Evolutionary conservation across 1,140 invertebrate species (phyloP), one percentile per base, ranked within the genome.

Genomic region (Druon quercuslanigerum): DNA sequence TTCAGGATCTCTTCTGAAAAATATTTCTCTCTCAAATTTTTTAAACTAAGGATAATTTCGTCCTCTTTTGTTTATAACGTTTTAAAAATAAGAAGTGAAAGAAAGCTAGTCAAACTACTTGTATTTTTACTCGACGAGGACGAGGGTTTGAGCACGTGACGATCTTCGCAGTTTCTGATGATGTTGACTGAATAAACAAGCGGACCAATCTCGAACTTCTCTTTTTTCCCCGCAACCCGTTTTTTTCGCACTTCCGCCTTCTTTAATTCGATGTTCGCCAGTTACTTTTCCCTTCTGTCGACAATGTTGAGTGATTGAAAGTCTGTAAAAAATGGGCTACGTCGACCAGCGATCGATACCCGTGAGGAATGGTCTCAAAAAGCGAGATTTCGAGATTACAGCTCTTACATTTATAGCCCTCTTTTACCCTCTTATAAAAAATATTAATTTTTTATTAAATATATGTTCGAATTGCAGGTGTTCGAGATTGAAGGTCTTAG

Each of bases 271-370:
- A 6, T 66, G 14, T 66, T 40, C 25, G 20, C 13, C 40, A 33
- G 60, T 40, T 3, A 66, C 40, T 66, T 66, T 66, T 16, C 16
- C 57, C 60, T 66, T 66, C 25, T 66, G 60, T 33, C 14, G 2
- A 46, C 6, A 57, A 40, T 14, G 40, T 4, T 46, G 33, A 25
- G 25, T 33, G 57, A 66, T 66, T 66, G 33, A 66, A 66, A 66
- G 60, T 40, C 25, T 33, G 60, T 66, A 16, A 66, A 66, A 66
- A 66, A 66, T 66, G 60, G 60, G 60, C 60, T 33, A 66, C 60
- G 60, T 66, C 60, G 40, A 40, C 60, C 17, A 9, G 8, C 60
- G 60, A 66, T 66, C 60, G 60, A 66, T 66, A 14, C 33, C 60
- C 60, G 60, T 66, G 46, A 66, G 16, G 20, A 25, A 33, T 40